Base-by-base conservation (phyloP, 2,797 vertebrate genomes). In the Pseudocheirus occidentalis region DNA sequence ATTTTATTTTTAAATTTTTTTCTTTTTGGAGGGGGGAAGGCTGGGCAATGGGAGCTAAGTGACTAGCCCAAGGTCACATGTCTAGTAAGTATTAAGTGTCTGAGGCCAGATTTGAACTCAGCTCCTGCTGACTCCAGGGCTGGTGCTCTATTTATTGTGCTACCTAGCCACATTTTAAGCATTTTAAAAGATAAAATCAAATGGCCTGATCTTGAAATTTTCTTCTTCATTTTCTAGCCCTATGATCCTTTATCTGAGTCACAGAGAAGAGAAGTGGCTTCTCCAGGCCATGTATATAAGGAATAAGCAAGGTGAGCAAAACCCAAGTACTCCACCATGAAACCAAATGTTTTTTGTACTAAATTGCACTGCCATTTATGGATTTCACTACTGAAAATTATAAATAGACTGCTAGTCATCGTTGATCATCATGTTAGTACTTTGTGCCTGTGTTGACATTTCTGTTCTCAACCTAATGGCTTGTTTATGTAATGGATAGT, bases 381-480 rank as follows among this genome's bases (percentile, higher is more conserved):
- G 40, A 24, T 81, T 81, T 81, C 66, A 81, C 21, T 81, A 28
- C 14, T 81, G 5, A n/a, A 90, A 4, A 94, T 94, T 53, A 52
- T 21, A 95, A 96, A 95, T 93, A 16, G 50, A 59, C 55, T 6
- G 5, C 46, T n/a, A 5, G 90, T 55, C 16, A 14, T 95, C 62
- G 14, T n/a, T 94, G 55, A 6, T 89, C 90, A 92, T 91, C 56
- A 93, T 46, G 90, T 97, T 55, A 95, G 40, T 89, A 66, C 5
- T 66, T 89, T 95, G 57, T 92, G 66, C 16, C 28, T 52, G 0
- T 66, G 46, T 46, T 81, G 18, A 21, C 66, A 81, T 81, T 81
- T 81, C 40, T 81, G n/a, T 81, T 46, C 66, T 81, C 66, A 46
- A 81, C 40, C 40, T 81, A 81, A 81, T 46, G 28, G 66, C 46